Conservation (phyloP, 2,888 invertebrate genomes). For the Candidula unifasciata region DNA sequence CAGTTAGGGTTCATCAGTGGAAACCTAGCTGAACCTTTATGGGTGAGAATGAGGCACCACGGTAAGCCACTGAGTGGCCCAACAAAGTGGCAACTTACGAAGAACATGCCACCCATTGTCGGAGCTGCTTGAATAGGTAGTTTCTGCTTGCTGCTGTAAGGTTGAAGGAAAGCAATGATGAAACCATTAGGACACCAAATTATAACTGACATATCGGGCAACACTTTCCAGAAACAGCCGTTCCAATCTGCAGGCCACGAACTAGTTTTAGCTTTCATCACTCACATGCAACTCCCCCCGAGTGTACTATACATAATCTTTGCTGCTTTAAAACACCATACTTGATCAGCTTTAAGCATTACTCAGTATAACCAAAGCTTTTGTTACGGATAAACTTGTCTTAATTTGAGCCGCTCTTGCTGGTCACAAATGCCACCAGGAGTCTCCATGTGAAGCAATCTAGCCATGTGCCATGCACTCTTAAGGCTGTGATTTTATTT, state of each 20-base stretch:
- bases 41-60: conserved; percentile 49
- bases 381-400: no score
- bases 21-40: conserved; percentile 3
- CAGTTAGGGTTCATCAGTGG: neutral
- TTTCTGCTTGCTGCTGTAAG: conserved; percentile 5
- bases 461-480: no score
- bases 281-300: no score
- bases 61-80: neutral
- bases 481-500: no score
- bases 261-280: no score
- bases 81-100: conserved; percentile 57
- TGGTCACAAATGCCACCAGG: no score
- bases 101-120: conserved; percentile 73
- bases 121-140: conserved; percentile 60
- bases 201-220: neutral
- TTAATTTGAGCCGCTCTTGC: no score
- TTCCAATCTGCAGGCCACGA: neutral
- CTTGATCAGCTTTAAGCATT: no score
- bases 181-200: conserved; percentile 16
- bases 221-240: conserved; percentile 8
- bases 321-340: no score
- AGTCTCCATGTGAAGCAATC: no score
- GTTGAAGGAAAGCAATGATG: conserved; percentile 16
- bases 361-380: no score
- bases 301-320: no score